Evolutionary conservation across 2,888 invertebrate genomes (phyloP), one percentile per base, ranked within the genome.

Genomic region (Polyommatus icarus): DNA sequence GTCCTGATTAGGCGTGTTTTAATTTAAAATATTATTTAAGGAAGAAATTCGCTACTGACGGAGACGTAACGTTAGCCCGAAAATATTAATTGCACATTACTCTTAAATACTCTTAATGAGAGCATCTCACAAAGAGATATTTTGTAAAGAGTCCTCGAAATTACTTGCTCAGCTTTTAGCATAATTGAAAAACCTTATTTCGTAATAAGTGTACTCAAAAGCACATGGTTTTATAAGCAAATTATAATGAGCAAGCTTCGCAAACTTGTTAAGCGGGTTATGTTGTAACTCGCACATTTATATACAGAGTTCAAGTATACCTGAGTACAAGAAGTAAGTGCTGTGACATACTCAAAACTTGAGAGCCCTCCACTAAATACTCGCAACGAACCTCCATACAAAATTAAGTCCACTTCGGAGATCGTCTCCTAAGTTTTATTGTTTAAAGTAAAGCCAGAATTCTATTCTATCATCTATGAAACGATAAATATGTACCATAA

Each of bases 201-300:
- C 46, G 71, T 40, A 72, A 54, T 50, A 75, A 54, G 75, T 50
- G 18, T 50, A 7, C 54, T 54, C 29, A 10, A 67, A 32, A 24
- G 50, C 50, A 24, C 40, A 72, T 72, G 72, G 50, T 50, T 50
- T 50, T 46, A 40, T 73, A 50, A 73, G 20, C 73, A 73, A 75
- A 24, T 54, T 75, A 50, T 75, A 75, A 75, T 75, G 75, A 75
- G 73, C 73, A 46, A 40, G 75, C 50, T 75, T 50, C 50, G 46
- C 75, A 75, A 50, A 50, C 75, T 20, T 18, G 75, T 75, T 54
- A 18, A 50, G 40, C 73, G 24, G 46, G 73, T 46, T 72, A 72
- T 72, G 75, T 24, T 75, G 75, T 75, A 75, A 75, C 75, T 24
- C 24, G 54, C 54, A 75, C 75, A 75, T 75, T 40, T 72, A 72